Evolutionary conservation across 35 echinoderm and acorn worm species (phyloP), one percentile per base, ranked within the genome.

Genomic region (Holothuria glaberrima): DNA sequence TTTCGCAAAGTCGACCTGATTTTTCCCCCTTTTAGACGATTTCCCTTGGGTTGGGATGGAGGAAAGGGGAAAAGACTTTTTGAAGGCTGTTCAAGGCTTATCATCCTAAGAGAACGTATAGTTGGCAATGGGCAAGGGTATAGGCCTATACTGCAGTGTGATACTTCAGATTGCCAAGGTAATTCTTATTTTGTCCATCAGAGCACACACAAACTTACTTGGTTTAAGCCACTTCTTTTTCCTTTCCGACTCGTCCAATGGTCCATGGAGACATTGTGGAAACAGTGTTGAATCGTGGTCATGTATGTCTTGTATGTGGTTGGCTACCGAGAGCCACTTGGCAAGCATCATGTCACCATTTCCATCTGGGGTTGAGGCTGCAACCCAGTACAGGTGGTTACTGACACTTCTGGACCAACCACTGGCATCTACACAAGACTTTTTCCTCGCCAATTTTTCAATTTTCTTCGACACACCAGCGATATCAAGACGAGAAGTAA

Each of bases 311-410:
- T 66, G 54, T 9, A 91, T 82, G 77, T 91, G 89, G 59, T 91
- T 91, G 32, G 54, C 36, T 18, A 91, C 35, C 19, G 89, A 91
- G 26, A 30, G 46, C 27, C 60, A 91, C 38, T 91, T 83, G 5
- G 54, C 89, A 20, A 69, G 24, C 75, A 91, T 84, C 75, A 83
- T 20, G 19, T 64, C 75, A 24, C 75, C 58, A 84, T 91, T 34
- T 2, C 89, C 89, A 68, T 91, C 89, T 36, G 76, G 89, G 17
- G 89, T 91, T 16, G 89, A 91, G 5, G 78, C 78, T 5, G 89
- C 89, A 26, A 33, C 30, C 89, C 89, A 91, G 45, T 91, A 91
- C 12, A 91, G 6, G 78, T 91, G 89, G 60, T 81, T 91, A 18
- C 44, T 46, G 44, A 46, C 10, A 10, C 44, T 46, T 46, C 10